Evolutionary conservation across 2,797 vertebrate genomes (phyloP), one percentile per base, ranked within the genome.

Genomic region (Fistularia tabacaria): DNA sequence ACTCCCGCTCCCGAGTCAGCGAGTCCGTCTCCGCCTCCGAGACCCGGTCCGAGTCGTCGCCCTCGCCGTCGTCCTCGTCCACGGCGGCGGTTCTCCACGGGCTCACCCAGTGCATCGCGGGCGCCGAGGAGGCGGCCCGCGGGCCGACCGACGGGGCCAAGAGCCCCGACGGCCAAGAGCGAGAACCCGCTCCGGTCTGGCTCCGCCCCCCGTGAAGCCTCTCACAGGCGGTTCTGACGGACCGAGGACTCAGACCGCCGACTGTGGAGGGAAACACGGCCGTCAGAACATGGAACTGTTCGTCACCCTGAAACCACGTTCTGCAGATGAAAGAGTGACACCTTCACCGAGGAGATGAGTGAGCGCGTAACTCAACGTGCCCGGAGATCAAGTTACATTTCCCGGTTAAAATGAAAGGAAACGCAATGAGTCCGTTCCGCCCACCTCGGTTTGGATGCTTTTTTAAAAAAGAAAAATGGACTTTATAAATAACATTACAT

Each of bases 1-100:
- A 75, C 46, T 79, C 79, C 74, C 68, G 64, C 4, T 73, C 76
- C 48, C 9, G 57, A 0, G 38, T 38, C 0, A 54, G 15, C 1
- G 59, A 73, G 0, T 82, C 75, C 0, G 63, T 62, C 14, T 84
- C 84, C 6, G 46, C 46, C 3, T 83, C 83, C 13, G 69, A 82
- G 60, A 69, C 60, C 7, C 37, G 54, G 6, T 79, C 73, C 4
- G 73, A 73, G 36, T 74, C 75, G 1, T 59, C 54, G 13, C 38
- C 50, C 39, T 81, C 77, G 1, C 45, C 49, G 41, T 51, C 57
- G 57, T 92, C 90, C 70, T 91, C 89, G 0, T 86, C 70, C 11
- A 67, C 73, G 0, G 91, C 91, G 1, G 60, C 67, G 0, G 87
- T 88, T 38, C 91, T 91, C 90, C 90, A 92, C 38, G 83, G 77